Evolutionary conservation across 2,888 invertebrate genomes (phyloP).

Genomic region (Trachelus tabidus): DNA sequence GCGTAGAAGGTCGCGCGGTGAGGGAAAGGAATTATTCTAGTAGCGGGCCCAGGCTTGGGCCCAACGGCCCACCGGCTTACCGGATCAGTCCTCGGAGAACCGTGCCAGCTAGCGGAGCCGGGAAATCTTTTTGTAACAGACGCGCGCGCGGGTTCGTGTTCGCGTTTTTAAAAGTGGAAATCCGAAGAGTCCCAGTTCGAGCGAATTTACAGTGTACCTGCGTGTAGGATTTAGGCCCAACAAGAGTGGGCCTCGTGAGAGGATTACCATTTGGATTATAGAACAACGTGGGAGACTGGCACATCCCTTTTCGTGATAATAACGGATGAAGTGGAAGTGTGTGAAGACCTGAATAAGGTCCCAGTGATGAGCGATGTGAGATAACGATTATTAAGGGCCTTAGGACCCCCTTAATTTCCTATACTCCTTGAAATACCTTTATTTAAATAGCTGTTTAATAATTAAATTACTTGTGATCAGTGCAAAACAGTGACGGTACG

Average conservation of each 20-base stretch:
- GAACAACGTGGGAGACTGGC: not conserved
- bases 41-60: slow-evolving; percentile 53
- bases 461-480: not conserved
- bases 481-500: slow-evolving; percentile 13
- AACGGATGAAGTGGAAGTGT: slow-evolving; percentile 3
- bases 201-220: not conserved
- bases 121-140: not conserved
- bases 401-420: slow-evolving; percentile 6
- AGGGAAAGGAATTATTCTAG: slow-evolving; percentile 32
- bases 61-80: slow-evolving; percentile 38
- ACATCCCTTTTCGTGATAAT: not conserved
- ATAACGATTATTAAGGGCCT: slow-evolving; percentile 28
- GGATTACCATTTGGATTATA: slow-evolving; percentile 23
- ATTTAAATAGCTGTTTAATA: not conserved
- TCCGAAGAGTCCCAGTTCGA: not conserved
- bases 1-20: slow-evolving; percentile 14
- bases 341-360: slow-evolving; percentile 2
- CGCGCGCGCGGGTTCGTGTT: slow-evolving; percentile 29
- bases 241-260: slow-evolving; percentile 3
- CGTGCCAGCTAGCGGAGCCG: slow-evolving; percentile 40
- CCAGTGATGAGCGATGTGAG: slow-evolving; percentile 34
- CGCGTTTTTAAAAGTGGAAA: not conserved
- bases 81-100: slow-evolving; percentile 58
- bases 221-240: not conserved
- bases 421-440: not conserved